Conservation (phyloP, 1,140 invertebrate species). For the Heterodera carotae region DNA sequence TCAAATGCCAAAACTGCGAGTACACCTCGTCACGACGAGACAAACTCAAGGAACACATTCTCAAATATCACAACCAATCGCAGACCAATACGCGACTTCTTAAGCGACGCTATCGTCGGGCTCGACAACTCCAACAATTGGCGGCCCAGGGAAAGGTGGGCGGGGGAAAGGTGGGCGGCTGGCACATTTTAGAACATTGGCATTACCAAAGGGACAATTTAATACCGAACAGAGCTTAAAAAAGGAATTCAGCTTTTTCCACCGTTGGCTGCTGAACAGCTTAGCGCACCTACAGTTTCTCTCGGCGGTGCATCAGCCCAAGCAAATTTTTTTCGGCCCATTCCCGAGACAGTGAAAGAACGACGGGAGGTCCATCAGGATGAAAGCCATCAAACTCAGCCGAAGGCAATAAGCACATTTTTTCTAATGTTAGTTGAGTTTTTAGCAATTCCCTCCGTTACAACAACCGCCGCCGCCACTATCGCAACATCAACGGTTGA, state of each 20-base stretch:
- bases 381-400: slow-evolving; percentile 6
- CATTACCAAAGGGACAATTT: too few species aligned
- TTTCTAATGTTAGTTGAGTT: not conserved
- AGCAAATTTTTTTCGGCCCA: slow-evolving; percentile 37
- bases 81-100: slow-evolving; percentile 18
- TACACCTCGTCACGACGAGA: slow-evolving; percentile 73
- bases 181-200: not conserved
- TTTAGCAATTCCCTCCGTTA: slow-evolving; percentile 18
- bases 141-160: slow-evolving; percentile 50
- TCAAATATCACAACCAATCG: slow-evolving; percentile 70
- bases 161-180: not conserved
- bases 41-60: slow-evolving; percentile 74
- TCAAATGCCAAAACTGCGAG: slow-evolving; percentile 71
- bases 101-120: slow-evolving; percentile 40
- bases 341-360: slow-evolving; percentile 16
- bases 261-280: not conserved
- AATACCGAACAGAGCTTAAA: not conserved
- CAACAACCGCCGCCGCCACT: slow-evolving; percentile 12
- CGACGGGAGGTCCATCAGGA: not conserved
- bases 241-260: slow-evolving; percentile 13
- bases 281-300: not conserved
- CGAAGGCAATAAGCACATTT: not conserved
- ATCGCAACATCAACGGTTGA: slow-evolving; percentile 22
- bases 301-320: not conserved
- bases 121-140: slow-evolving; percentile 48